Percentiles rank a stretch among this genome's conserved stretches.
Evolutionary conservation across 1,140 invertebrate genomes (phyloP).

Genomic region (Pomacea maculata): DNA sequence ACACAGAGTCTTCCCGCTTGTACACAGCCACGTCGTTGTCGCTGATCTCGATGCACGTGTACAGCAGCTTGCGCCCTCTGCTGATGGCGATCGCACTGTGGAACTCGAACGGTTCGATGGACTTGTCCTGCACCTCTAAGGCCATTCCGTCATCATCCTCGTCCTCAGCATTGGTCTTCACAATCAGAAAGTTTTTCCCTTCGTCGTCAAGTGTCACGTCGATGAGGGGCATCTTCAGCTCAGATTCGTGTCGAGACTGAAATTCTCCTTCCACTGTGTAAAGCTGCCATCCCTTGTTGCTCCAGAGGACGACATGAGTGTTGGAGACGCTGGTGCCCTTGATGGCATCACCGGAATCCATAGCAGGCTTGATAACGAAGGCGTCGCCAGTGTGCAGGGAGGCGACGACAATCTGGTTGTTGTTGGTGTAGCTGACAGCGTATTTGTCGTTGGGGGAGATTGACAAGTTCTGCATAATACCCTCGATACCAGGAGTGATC

Average conservation of each 20-base stretch:
- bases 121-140: slow-evolving; percentile 55
- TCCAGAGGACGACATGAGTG: slow-evolving; percentile 59
- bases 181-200: slow-evolving; percentile 46
- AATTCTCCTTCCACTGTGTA: slow-evolving; percentile 55
- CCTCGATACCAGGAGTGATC: slow-evolving; percentile 87
- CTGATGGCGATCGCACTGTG: slow-evolving; percentile 75
- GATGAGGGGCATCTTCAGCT: slow-evolving; percentile 54
- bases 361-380: slow-evolving; percentile 82
- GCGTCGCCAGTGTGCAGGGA: slow-evolving; percentile 69
- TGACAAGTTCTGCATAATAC: slow-evolving; percentile 95
- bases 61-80: slow-evolving; percentile 51
- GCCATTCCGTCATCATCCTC: slow-evolving; percentile 58
- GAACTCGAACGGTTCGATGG: slow-evolving; percentile 76
- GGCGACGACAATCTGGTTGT: slow-evolving; percentile 77
- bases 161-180: slow-evolving; percentile 53
- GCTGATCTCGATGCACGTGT: slow-evolving; percentile 65
- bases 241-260: slow-evolving; percentile 40
- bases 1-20: slow-evolving; percentile 53
- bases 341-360: slow-evolving; percentile 65
- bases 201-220: slow-evolving; percentile 45
- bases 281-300: slow-evolving; percentile 52
- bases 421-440: slow-evolving; percentile 95
- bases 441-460: slow-evolving; percentile 95
- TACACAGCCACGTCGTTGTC: slow-evolving; percentile 62
- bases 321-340: slow-evolving; percentile 54